Conservation (phyloP, 2,888 invertebrate species). For the Acleris cristana region DNA sequence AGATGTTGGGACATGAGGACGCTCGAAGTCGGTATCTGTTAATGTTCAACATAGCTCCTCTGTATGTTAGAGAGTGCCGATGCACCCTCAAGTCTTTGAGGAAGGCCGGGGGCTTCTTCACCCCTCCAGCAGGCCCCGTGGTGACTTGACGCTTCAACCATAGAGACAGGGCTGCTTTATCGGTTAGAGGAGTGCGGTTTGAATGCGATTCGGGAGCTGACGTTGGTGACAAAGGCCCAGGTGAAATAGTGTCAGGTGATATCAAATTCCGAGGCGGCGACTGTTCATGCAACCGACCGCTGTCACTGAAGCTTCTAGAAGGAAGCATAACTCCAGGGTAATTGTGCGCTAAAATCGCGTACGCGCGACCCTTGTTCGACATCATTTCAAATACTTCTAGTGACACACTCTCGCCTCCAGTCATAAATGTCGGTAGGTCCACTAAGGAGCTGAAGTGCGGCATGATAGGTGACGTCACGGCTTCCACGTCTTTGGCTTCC, state of each 20-base stretch:
- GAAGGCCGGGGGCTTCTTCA: constrained; percentile 86
- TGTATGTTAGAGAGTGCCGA: constrained; percentile 90
- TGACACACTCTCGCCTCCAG: constrained; percentile 90
- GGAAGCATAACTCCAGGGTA: constrained; percentile 89
- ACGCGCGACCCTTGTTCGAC: constrained; percentile 87
- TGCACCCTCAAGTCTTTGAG: constrained; percentile 89
- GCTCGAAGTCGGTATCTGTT: constrained; percentile 91
- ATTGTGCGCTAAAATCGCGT: constrained; percentile 88
- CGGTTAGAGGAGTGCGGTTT: constrained; percentile 54
- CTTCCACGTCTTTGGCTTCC: constrained; percentile 61
- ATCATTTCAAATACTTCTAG: constrained; percentile 89
- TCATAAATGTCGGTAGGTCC: constrained; percentile 92
- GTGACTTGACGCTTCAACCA: constrained; percentile 82
- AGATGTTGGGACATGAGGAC: constrained; percentile 95
- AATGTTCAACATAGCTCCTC: constrained; percentile 94
- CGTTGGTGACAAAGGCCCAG: constrained; percentile 61
- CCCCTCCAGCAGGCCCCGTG: constrained; percentile 53
- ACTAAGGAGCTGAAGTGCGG: constrained; percentile 91
- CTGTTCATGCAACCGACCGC: constrained; percentile 72
- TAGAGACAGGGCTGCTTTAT: constrained; percentile 80
- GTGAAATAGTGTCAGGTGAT: constrained; percentile 59
- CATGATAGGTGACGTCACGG: constrained; percentile 66
- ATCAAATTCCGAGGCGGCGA: constrained; percentile 64
- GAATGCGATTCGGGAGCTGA: constrained; percentile 51
- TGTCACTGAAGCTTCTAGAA: constrained; percentile 89